A percentile compares a stretch with the other conserved stretches of the same genome.
phyloP scores from a whole-genome alignment of 2,888 invertebrate species.

The Cheilosia soror region DNA sequence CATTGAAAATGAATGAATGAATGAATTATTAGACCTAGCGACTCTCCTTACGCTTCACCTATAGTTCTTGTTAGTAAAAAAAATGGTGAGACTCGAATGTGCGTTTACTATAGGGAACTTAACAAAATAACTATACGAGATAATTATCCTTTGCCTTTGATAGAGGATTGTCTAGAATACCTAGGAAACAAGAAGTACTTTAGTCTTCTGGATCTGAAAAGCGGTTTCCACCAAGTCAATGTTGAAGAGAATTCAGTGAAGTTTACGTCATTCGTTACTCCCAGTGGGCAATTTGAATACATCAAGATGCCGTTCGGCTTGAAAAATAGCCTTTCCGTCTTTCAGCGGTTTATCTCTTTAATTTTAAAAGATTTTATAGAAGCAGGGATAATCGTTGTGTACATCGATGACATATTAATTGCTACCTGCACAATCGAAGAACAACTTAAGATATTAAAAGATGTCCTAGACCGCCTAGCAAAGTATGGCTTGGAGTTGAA shows the following conservation, averaged over 20 bases:
- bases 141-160: neutral
- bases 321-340: no score
- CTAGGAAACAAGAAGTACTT: no score
- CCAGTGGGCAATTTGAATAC: no score
- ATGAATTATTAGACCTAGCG: neutral
- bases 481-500: neutral
- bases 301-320: no score
- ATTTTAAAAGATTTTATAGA: neutral
- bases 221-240: no score
- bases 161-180: neutral
- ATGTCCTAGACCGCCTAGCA: neutral
- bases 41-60: neutral
- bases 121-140: slow-evolving; percentile 12
- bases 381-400: neutral
- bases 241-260: no score
- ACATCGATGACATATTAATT: neutral
- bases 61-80: slow-evolving; percentile 15
- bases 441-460: neutral
- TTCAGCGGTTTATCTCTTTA: neutral
- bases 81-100: slow-evolving; percentile 12
- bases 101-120: neutral
- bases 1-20: no score
- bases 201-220: no score
- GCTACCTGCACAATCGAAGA: neutral
- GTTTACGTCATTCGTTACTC: no score